A percentile compares a stretch with the other conserved stretches of the same genome.
phyloP scores from a whole-genome alignment of 2,797 vertebrate genomes.

The Streptopelia turtur region DNA sequence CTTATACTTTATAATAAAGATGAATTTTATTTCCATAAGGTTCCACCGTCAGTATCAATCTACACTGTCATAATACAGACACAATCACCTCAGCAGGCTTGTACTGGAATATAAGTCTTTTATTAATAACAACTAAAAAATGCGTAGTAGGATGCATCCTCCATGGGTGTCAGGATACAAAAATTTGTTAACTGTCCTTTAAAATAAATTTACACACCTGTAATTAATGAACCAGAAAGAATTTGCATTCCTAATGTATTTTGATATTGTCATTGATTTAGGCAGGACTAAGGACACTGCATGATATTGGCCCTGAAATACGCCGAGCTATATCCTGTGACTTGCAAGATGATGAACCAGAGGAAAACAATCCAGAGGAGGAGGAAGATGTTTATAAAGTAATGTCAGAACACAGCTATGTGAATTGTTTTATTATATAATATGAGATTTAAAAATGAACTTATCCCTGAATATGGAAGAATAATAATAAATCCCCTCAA shows the following conservation, averaged over 20 bases:
- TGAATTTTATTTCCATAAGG: not conserved
- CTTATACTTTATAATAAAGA: not conserved
- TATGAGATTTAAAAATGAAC: not conserved
- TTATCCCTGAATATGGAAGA: not conserved
- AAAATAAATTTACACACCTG: conserved; percentile 6
- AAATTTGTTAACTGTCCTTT: not conserved
- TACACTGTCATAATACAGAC: not conserved
- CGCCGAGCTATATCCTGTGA: conserved; percentile 99
- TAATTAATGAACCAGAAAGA: not conserved
- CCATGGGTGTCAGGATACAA: not conserved
- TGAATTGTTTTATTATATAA: conserved; percentile 28
- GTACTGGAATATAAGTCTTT: not conserved
- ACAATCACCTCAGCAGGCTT: not conserved
- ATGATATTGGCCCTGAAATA: conserved; percentile 99
- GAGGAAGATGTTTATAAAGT: conserved; percentile 99
- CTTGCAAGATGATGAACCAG: conserved; percentile 98
- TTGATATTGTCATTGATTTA: conserved; percentile 87
- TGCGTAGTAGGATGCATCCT: not conserved
- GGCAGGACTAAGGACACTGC: conserved; percentile 98
- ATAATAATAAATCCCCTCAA: not conserved
- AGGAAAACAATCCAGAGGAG: conserved; percentile 95
- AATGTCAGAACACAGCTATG: conserved; percentile 76
- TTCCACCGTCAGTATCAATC: not conserved
- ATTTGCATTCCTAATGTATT: conserved; percentile 66
- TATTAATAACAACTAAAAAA: not conserved